phyloP scores from a whole-genome alignment of 2,888 invertebrate species.

The Oeneis ivallda region DNA sequence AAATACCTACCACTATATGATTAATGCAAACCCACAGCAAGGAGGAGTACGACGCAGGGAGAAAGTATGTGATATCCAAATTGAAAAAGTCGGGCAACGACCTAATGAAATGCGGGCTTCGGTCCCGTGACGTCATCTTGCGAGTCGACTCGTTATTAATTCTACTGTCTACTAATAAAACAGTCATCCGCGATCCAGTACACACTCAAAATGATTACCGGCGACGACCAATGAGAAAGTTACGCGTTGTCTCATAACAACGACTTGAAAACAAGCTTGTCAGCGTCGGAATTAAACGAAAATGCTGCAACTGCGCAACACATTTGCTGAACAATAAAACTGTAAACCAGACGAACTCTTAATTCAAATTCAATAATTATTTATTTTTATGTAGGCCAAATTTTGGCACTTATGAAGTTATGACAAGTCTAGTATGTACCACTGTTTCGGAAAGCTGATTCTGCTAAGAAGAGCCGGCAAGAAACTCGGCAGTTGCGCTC shows the following conservation, averaged over 20 bases:
- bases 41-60: no score
- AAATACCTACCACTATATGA: no score
- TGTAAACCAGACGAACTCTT: no score
- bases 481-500: no score
- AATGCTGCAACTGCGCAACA: not conserved
- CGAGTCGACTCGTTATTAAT: constrained; percentile 21
- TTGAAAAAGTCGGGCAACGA: constrained; percentile 10
- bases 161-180: constrained; percentile 59
- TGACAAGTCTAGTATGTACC: no score
- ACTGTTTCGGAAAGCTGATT: no score
- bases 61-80: not conserved
- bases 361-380: no score
- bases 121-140: constrained; percentile 17
- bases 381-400: no score
- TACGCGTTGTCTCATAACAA: constrained; percentile 16
- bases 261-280: not conserved
- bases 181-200: constrained; percentile 51
- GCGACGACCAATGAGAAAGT: constrained; percentile 19
- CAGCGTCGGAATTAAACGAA: not conserved
- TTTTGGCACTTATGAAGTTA: no score
- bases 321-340: not conserved
- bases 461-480: no score
- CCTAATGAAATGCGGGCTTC: constrained; percentile 28
- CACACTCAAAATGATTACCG: constrained; percentile 53
- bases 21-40: no score